Conservation (phyloP, 2,797 vertebrate species). For the Acipenser transmontanus region DNA sequence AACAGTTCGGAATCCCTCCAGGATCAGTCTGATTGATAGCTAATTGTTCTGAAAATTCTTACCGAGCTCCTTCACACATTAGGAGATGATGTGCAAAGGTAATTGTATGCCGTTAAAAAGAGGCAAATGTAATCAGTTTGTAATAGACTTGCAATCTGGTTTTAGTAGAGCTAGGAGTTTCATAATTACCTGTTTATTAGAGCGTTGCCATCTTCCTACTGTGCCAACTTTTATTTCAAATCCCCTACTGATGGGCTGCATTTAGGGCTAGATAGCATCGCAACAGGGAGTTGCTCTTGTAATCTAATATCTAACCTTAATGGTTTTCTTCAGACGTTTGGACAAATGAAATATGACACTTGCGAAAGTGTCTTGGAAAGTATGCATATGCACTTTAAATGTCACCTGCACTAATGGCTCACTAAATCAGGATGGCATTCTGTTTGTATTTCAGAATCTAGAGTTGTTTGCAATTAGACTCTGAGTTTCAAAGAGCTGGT, state of each 20-base stretch:
- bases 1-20: slow-evolving; percentile 56
- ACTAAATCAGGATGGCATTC: slow-evolving; percentile 2
- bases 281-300: slow-evolving; percentile 29
- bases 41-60: slow-evolving; percentile 63
- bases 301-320: slow-evolving; percentile 16
- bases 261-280: slow-evolving; percentile 38
- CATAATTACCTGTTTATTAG: slow-evolving; percentile 74
- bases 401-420: background rate
- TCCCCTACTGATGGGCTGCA: slow-evolving; percentile 44
- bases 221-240: slow-evolving; percentile 61
- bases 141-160: slow-evolving; percentile 72
- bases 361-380: background rate
- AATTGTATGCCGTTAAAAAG: slow-evolving; percentile 51
- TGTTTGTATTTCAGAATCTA: background rate
- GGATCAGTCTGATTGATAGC: slow-evolving; percentile 69
- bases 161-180: slow-evolving; percentile 63
- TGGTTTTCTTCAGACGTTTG: slow-evolving; percentile 2
- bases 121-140: slow-evolving; percentile 51
- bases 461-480: slow-evolving; percentile 25
- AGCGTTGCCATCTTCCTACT: slow-evolving; percentile 55
- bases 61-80: slow-evolving; percentile 40
- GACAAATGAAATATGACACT: slow-evolving; percentile 6
- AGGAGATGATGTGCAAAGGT: slow-evolving; percentile 52
- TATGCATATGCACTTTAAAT: background rate
- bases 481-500: slow-evolving; percentile 29